Percentiles rank a stretch among this genome's conserved stretches.
These are phyloP conservation scores for Champsocephalus esox DNA, from an alignment of 2,797 vertebrate species.

Conservation along the genomic window DNA sequence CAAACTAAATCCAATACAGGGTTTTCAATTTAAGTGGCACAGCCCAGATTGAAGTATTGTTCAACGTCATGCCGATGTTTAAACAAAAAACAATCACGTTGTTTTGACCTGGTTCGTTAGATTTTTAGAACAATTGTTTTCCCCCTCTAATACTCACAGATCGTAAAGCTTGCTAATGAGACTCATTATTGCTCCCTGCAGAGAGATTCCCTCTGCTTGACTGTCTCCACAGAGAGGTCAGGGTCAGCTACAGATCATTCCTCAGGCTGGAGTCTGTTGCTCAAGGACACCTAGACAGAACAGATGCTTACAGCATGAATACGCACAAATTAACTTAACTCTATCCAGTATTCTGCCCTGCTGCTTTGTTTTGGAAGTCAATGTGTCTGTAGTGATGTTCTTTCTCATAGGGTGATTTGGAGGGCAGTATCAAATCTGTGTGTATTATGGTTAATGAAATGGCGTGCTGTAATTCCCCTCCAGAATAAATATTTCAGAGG, in stretches of 20 bases:
- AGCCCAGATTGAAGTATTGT: constrained; percentile 20
- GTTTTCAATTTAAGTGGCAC: constrained; percentile 44
- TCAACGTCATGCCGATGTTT: constrained; percentile 13
- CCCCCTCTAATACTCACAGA: constrained; percentile 5
- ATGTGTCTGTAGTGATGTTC: constrained; percentile 1
- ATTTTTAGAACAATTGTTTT: constrained; percentile 13
- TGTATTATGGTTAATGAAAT: background rate
- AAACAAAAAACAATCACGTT: background rate
- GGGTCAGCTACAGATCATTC: constrained; percentile 35
- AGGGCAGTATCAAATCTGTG: background rate
- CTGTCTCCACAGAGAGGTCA: constrained; percentile 51
- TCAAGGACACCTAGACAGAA: constrained; percentile 25
- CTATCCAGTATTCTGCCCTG: background rate
- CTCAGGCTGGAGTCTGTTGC: constrained; percentile 14
- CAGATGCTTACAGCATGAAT: constrained; percentile 28
- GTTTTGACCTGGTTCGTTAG: background rate
- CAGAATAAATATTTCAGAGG: constrained; percentile 15
- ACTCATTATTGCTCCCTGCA: constrained; percentile 47
- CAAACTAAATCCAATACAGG: constrained; percentile 61
- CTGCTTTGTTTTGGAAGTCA: constrained; percentile 11
- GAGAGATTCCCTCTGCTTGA: constrained; percentile 29
- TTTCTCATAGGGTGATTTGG: constrained; percentile 5
- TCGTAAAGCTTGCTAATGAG: constrained; percentile 56
- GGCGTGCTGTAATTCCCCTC: constrained; percentile 7
- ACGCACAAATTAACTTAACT: constrained; percentile 11